A percentile compares a stretch with the other conserved stretches of the same genome.
Conservation (phyloP, 2,888 invertebrate genomes). For the Chrysomela aeneicollis region DNA sequence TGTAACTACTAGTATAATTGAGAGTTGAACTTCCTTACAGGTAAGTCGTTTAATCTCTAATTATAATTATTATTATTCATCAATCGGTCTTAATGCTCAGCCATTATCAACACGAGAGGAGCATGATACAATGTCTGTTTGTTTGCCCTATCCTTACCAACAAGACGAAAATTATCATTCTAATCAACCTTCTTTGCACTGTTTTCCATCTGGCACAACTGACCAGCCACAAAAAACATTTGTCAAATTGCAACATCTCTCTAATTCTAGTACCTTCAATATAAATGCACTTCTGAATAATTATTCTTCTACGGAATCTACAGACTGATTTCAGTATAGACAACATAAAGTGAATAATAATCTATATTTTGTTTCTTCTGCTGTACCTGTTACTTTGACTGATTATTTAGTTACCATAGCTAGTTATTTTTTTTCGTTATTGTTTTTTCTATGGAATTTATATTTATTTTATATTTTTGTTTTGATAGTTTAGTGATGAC, state of each 20-base stretch:
- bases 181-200: constrained; percentile 9
- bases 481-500: neutral
- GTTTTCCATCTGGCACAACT: neutral
- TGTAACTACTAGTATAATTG: no score
- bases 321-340: constrained; percentile 4
- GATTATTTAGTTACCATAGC: neutral
- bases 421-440: neutral
- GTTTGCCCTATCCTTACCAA: constrained; percentile 5
- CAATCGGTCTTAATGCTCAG: constrained; percentile 5
- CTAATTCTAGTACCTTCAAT: neutral
- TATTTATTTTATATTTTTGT: neutral
- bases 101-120: constrained; percentile 6
- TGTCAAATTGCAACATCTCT: neutral
- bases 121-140: neutral
- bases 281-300: constrained; percentile 6
- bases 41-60: no score
- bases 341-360: no score
- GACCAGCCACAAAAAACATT: constrained; percentile 12
- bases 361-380: no score
- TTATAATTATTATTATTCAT: no score
- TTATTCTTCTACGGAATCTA: constrained; percentile 2
- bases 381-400: neutral
- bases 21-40: no score
- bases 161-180: constrained; percentile 12
- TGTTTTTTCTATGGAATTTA: constrained; percentile 2